phyloP scores from a whole-genome alignment of 2,888 invertebrate species.

The Cotesia congregata region DNA sequence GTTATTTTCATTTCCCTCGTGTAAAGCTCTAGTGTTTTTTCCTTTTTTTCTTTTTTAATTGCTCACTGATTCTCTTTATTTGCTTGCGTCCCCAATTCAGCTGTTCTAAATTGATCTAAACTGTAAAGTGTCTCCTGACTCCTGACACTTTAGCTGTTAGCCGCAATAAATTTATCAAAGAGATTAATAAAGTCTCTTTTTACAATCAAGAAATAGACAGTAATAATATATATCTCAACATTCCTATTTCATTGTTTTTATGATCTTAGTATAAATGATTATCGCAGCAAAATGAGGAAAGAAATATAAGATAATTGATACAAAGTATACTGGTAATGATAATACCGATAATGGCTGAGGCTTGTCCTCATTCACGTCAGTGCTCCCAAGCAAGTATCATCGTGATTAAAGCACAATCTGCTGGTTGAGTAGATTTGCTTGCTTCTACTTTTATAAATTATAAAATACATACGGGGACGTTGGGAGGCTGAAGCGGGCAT shows the following conservation, averaged over 20 bases:
- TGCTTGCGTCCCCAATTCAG: background rate
- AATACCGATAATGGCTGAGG: slow-evolving; percentile 21
- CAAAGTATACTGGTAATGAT: background rate
- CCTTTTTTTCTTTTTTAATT: slow-evolving; percentile 32
- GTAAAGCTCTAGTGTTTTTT: slow-evolving; percentile 5
- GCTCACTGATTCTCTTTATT: slow-evolving; percentile 10
- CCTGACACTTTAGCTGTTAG: background rate
- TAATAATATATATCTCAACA: background rate
- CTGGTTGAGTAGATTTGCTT: slow-evolving; percentile 35
- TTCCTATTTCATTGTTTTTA: background rate
- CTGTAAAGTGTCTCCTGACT: slow-evolving; percentile 7
- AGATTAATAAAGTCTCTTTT: background rate
- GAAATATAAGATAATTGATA: background rate
- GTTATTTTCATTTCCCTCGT: slow-evolving; percentile 10
- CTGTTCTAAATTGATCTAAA: background rate
- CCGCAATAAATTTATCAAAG: background rate
- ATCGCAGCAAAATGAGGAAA: background rate
- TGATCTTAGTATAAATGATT: background rate
- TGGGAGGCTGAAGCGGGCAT: slow-evolving; percentile 13
- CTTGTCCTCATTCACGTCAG: slow-evolving; percentile 44
- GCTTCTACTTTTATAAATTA: background rate
- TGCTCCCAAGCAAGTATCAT: slow-evolving; percentile 39
- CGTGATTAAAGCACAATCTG: slow-evolving; percentile 42
- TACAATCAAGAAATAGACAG: background rate
- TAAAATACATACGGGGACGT: slow-evolving; percentile 19